phyloP scores from a whole-genome alignment of 2,888 invertebrate genomes.

The Cryptocephalus primarius region DNA sequence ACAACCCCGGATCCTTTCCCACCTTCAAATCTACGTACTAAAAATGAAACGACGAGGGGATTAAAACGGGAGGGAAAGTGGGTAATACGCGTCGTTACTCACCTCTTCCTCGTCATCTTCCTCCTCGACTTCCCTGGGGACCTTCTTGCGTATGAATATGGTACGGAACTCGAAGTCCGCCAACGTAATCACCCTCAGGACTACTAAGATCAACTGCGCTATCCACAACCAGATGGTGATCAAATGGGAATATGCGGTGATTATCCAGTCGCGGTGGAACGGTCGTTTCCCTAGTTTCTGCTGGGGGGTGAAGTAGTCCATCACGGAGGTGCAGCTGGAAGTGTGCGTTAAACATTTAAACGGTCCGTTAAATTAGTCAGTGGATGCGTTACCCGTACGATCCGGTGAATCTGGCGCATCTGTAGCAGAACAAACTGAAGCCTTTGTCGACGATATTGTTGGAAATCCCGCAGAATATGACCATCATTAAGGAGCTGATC shows the following conservation, averaged over 20 bases:
- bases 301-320: constrained; percentile 22
- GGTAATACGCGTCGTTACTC: too few relatives aligned
- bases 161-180: constrained; percentile 18
- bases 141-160: constrained; percentile 1
- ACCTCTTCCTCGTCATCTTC: too few relatives aligned
- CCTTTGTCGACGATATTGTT: constrained; percentile 13
- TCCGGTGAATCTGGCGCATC: constrained; percentile 19
- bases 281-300: constrained; percentile 8
- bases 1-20: too few relatives aligned
- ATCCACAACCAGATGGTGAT: constrained; percentile 19
- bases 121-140: background rate
- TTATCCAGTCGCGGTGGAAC: constrained; percentile 8
- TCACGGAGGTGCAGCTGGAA: constrained; percentile 16
- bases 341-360: too few relatives aligned
- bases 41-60: too few relatives aligned
- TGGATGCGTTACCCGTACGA: constrained; percentile 15
- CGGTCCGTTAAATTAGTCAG: too few relatives aligned
- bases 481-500: constrained; percentile 13
- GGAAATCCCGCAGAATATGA: constrained; percentile 10
- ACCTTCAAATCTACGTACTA: too few relatives aligned
- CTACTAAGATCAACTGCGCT: constrained; percentile 13
- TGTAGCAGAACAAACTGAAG: constrained; percentile 19
- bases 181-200: constrained; percentile 18
- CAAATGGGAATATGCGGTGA: constrained; percentile 8
- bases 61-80: too few relatives aligned